phyloP scores from a whole-genome alignment of 2,797 vertebrate genomes.

The Alauda arvensis region DNA sequence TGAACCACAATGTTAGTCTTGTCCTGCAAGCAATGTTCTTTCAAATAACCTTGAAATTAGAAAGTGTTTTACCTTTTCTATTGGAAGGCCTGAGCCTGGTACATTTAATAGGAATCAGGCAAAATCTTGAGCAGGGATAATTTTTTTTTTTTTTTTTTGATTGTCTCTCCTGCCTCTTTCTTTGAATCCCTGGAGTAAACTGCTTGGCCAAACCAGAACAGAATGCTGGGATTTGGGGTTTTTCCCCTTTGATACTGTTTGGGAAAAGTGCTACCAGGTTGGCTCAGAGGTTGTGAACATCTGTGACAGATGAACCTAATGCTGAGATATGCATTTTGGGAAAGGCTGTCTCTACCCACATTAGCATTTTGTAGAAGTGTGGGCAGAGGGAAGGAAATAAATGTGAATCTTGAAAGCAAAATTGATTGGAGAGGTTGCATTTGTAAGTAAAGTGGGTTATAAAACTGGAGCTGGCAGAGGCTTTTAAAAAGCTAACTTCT shows the following conservation, averaged over 20 bases:
- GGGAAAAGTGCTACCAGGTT: background rate
- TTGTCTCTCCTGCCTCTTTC: background rate
- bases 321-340: slow-evolving; percentile 36
- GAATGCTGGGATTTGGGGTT: background rate
- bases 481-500: slow-evolving; percentile 53
- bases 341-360: slow-evolving; percentile 10
- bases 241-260: background rate
- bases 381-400: slow-evolving; percentile 45
- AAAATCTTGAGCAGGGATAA: background rate
- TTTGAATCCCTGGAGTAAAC: background rate
- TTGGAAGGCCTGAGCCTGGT: background rate
- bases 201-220: background rate
- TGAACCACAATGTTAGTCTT: background rate
- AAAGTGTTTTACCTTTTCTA: background rate
- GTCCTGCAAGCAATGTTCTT: background rate
- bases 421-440: slow-evolving; percentile 57
- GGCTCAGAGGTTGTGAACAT: slow-evolving; percentile 22
- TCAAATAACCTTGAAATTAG: background rate
- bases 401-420: slow-evolving; percentile 54
- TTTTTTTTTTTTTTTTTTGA: background rate
- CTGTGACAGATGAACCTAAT: slow-evolving; percentile 37
- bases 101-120: background rate
- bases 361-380: slow-evolving; percentile 46
- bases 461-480: slow-evolving; percentile 47
- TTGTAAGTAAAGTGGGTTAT: slow-evolving; percentile 59